These are phyloP conservation scores for Lucifuga dentata DNA, from an alignment of 2,113 vertebrate species.

Conservation along the genomic window DNA sequence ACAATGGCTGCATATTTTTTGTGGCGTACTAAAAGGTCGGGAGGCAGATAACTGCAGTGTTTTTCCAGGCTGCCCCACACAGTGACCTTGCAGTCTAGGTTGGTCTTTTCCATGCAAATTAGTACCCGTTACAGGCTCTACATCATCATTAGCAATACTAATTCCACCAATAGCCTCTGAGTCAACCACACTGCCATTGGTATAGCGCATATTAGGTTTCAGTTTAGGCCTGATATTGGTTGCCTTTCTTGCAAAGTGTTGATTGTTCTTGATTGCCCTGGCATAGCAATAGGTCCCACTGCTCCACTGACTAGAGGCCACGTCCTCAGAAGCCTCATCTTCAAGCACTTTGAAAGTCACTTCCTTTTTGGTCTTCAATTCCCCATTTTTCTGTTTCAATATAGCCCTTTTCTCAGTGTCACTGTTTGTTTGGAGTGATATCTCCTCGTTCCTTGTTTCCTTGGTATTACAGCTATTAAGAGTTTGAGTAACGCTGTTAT, in stretches of 20 bases:
- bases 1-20: slow-evolving; percentile 74
- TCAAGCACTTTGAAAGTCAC: slow-evolving; percentile 80
- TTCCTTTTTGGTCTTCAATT: slow-evolving; percentile 80
- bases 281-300: slow-evolving; percentile 61
- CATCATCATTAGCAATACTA: slow-evolving; percentile 64
- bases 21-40: slow-evolving; percentile 43
- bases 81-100: slow-evolving; percentile 38
- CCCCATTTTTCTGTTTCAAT: slow-evolving; percentile 74
- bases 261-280: slow-evolving; percentile 73
- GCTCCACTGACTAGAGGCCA: slow-evolving; percentile 54
- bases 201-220: slow-evolving; percentile 67
- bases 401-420: slow-evolving; percentile 74
- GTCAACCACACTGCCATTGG: slow-evolving; percentile 82
- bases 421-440: slow-evolving; percentile 50
- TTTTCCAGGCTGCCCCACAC: slow-evolving; percentile 50
- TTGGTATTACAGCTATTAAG: slow-evolving; percentile 55
- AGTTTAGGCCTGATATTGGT: slow-evolving; percentile 44
- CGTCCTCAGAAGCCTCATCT: slow-evolving; percentile 64
- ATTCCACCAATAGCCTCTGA: slow-evolving; percentile 81
- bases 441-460: slow-evolving; percentile 51
- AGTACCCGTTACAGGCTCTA: slow-evolving; percentile 14
- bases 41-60: slow-evolving; percentile 36
- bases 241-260: slow-evolving; percentile 50
- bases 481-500: slow-evolving; percentile 47
- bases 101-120: slow-evolving; percentile 20